phyloP scores from a whole-genome alignment of 2,797 vertebrate genomes.

The Steatocranus sp. region DNA sequence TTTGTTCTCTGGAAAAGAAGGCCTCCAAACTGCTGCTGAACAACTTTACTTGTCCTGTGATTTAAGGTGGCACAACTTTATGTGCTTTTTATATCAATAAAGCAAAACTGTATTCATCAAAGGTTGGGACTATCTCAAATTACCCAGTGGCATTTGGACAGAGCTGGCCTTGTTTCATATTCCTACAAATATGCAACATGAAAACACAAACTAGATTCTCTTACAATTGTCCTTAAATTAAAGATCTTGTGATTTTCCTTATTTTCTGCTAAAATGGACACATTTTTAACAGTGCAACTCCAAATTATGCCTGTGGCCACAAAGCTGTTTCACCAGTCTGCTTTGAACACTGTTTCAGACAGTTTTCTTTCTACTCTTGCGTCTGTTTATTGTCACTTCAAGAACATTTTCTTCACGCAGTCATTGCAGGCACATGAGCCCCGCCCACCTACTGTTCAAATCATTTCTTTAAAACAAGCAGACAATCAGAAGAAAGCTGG shows the following conservation, averaged over 20 bases:
- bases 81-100: not conserved
- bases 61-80: not conserved
- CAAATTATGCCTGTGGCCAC: not conserved
- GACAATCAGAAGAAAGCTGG: not conserved
- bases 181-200: not conserved
- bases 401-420: not conserved
- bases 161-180: not conserved
- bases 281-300: not conserved
- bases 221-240: not conserved
- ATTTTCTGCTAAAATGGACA: not conserved
- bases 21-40: not conserved
- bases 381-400: not conserved
- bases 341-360: not conserved
- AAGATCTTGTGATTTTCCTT: not conserved
- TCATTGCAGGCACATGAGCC: not conserved
- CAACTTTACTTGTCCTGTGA: not conserved
- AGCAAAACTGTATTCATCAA: not conserved
- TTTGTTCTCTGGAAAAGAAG: not conserved
- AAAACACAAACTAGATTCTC: not conserved
- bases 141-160: not conserved
- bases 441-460: not conserved
- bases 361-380: not conserved
- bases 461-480: not conserved
- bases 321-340: not conserved
- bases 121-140: not conserved